Base-by-base conservation (phyloP, 2,888 invertebrate genomes). In the Drosophila acutilabella region DNA sequence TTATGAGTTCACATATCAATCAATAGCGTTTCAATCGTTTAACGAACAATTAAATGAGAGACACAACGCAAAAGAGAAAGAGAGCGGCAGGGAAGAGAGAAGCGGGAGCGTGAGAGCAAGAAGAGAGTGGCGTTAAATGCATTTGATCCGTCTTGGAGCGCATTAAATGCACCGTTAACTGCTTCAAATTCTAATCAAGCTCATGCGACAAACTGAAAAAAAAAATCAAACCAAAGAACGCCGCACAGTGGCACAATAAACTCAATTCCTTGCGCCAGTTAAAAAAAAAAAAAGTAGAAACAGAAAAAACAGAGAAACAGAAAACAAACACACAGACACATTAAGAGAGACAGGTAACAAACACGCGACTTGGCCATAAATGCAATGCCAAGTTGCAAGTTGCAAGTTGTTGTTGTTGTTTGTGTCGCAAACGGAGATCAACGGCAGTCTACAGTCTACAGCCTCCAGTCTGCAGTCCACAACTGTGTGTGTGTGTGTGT, bases 121-220 rank as follows among this genome's bases (percentile, higher is more conserved):
- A 42, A 40, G 53, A 45, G 74, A 59, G 64, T 57, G 75, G 78
- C 78, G 81, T 72, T 86, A 88, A 78, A 83, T 84, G 74, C 81
- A 87, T 81, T 74, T 81, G 85, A 88, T 88, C 80, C 78, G 80
- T 83, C 82, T 88, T 70, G 74, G 71, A 84, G 74, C 69, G 80
- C 85, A 82, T 88, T 89, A 85, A 86, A 89, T 88, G 66, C 75
- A 85, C 86, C 86, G 86, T 87, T 87, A 87, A 80, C 89, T 82
- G 75, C 80, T 77, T 85, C 80, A 78, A 88, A 87, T 87, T 88
- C 82, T 85, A 86, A 86, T 86, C 86, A 86, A 88, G 81, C 74
- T 71, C 72, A 78, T 87, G 88, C 82, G 89, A 87, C 87, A 84
- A 83, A 68, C 13, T 13, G 6, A 23, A 13, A 36, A 36, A 36